A percentile compares a stretch with the other conserved stretches of the same genome.
Evolutionary conservation across 1,140 invertebrate species (phyloP).

Genomic region (Drosophila teissieri): DNA sequence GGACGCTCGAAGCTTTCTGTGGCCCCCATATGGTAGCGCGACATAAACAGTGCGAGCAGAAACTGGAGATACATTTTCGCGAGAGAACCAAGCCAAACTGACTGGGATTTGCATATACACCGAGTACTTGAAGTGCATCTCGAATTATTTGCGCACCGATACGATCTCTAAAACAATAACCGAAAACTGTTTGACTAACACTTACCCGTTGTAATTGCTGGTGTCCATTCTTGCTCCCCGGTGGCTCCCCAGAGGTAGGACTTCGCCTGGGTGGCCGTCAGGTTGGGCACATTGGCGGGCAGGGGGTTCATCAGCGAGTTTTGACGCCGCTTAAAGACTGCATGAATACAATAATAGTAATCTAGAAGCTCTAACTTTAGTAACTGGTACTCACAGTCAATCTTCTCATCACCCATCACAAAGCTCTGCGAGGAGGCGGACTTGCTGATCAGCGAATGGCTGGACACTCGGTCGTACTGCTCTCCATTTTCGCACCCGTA

Average conservation of each 20-base stretch:
- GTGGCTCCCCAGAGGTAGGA: constrained; percentile 95
- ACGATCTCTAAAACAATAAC: constrained; percentile 39
- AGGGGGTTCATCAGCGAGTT: constrained; percentile 64
- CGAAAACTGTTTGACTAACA: constrained; percentile 34
- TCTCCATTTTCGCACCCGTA: constrained; percentile 33
- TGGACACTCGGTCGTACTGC: constrained; percentile 70
- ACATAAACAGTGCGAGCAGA: constrained; percentile 13
- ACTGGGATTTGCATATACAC: constrained; percentile 7
- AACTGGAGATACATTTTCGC: constrained; percentile 38
- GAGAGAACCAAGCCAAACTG: not conserved
- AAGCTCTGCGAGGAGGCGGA: constrained; percentile 54
- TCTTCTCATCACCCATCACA: constrained; percentile 55
- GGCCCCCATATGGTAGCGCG: not conserved
- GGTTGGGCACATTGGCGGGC: constrained; percentile 58
- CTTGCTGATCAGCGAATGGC: constrained; percentile 54
- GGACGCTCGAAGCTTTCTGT: constrained; percentile 20
- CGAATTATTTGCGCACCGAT: constrained; percentile 25
- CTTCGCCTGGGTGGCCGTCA: constrained; percentile 86
- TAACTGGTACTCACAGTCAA: constrained; percentile 61
- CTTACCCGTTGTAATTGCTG: constrained; percentile 95
- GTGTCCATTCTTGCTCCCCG: constrained; percentile 97
- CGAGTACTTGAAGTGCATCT: not conserved
- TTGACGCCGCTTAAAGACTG: constrained; percentile 71
- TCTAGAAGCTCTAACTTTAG: not conserved
- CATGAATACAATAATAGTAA: not conserved